Evolutionary conservation across 2,797 vertebrate genomes (phyloP).

Genomic region (Pelodytes ibericus): DNA sequence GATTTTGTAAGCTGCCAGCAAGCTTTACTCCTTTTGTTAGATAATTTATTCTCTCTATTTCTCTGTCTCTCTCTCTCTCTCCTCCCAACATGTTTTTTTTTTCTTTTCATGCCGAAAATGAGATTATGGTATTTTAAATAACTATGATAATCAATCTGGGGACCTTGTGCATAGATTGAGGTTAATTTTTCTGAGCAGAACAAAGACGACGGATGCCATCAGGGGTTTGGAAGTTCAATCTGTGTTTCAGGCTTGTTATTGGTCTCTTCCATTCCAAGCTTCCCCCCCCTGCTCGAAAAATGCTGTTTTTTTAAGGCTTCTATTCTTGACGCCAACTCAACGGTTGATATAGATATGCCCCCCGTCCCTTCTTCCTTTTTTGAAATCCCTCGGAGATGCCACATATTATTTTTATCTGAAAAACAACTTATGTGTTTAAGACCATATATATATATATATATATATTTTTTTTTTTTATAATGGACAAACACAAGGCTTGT

Average conservation of each 20-base stretch:
- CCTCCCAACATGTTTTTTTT: constrained; percentile 66
- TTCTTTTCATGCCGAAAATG: constrained; percentile 94
- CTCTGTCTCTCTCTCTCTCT: constrained; percentile 65
- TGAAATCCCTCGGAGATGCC: constrained; percentile 60
- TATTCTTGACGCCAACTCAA: constrained; percentile 70
- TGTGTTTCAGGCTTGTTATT: constrained; percentile 70
- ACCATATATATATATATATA: too few relatives aligned
- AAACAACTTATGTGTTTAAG: constrained; percentile 69
- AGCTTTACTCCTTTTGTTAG: constrained; percentile 77
- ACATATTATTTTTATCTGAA: constrained; percentile 67
- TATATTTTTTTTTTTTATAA: constrained; percentile 64
- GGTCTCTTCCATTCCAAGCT: constrained; percentile 58
- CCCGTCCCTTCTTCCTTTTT: neutral
- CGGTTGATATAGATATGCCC: constrained; percentile 27
- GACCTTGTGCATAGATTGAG: constrained; percentile 76
- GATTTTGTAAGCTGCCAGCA: constrained; percentile 77
- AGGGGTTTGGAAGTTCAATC: constrained; percentile 71
- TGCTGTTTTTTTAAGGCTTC: constrained; percentile 69
- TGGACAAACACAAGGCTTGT: constrained; percentile 61
- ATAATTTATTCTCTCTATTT: constrained; percentile 75
- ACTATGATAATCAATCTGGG: constrained; percentile 96
- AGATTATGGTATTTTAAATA: constrained; percentile 99
- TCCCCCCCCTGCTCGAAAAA: constrained; percentile 64
- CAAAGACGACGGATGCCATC: constrained; percentile 74
- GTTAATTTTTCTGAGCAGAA: constrained; percentile 86